These are phyloP conservation scores for Portevinia maculata DNA, from an alignment of 2,888 invertebrate species.

Conservation along the genomic window DNA sequence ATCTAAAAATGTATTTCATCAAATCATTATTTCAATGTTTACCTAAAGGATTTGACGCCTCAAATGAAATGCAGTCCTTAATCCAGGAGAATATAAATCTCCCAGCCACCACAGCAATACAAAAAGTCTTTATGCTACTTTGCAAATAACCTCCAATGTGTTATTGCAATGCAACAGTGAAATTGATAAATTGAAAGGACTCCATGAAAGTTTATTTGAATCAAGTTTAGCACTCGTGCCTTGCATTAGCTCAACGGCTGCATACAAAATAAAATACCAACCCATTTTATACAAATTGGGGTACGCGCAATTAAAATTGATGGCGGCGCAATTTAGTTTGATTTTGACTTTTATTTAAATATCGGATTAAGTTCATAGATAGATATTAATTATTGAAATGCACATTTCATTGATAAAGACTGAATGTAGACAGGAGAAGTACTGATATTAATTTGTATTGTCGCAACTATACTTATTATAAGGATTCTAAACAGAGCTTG, in stretches of 20 bases:
- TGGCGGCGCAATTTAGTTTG: slow-evolving; percentile 28
- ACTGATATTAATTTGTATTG: slow-evolving; percentile 23
- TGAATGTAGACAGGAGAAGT: slow-evolving; percentile 6
- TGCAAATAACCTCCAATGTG: neutral
- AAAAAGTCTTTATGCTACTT: neutral
- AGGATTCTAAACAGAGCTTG: neutral
- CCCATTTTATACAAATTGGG: slow-evolving; percentile 19
- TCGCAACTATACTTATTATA: slow-evolving; percentile 24
- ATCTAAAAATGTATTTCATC: neutral
- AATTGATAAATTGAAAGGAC: slow-evolving; percentile 22
- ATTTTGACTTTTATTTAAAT: slow-evolving; percentile 30
- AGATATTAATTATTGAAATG: slow-evolving; percentile 37
- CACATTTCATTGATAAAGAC: slow-evolving; percentile 10
- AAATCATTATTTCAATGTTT: neutral
- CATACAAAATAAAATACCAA: slow-evolving; percentile 5
- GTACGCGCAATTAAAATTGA: slow-evolving; percentile 43
- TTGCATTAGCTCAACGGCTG: neutral
- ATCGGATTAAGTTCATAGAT: slow-evolving; percentile 12
- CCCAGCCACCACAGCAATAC: neutral
- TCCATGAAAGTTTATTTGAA: slow-evolving; percentile 11
- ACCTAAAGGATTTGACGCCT: neutral
- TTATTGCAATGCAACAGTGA: neutral
- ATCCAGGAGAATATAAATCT: neutral
- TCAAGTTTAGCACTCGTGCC: neutral
- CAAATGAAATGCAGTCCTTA: neutral